Percentiles rank a stretch among this genome's conserved stretches.
Evolutionary conservation across 2,888 invertebrate genomes (phyloP).

Genomic region (Labia minor): DNA sequence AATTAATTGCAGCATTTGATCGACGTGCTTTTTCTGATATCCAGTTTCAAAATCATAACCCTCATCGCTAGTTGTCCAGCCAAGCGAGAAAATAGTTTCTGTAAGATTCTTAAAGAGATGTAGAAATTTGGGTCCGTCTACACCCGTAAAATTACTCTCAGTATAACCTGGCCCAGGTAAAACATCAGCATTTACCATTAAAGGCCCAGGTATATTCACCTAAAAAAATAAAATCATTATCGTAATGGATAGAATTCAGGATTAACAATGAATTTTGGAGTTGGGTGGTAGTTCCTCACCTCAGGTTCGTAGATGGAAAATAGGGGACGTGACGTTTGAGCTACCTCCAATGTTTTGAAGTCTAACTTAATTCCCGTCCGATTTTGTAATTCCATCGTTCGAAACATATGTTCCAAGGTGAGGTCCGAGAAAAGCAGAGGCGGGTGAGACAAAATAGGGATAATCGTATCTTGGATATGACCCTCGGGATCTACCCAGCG

Average conservation of each 20-base stretch:
- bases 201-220: conserved; percentile 49
- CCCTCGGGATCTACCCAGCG: conserved; percentile 32
- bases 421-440: conserved; percentile 62
- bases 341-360: conserved; percentile 70
- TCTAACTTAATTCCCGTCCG: conserved; percentile 75
- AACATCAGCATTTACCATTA: conserved; percentile 86
- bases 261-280: too few relatives aligned
- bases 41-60: conserved; percentile 39
- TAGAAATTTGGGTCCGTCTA: conserved; percentile 56
- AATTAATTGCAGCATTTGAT: conserved; percentile 49
- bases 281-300: too few relatives aligned
- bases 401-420: conserved; percentile 59
- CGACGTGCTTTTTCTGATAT: conserved; percentile 53
- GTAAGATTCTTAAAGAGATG: conserved; percentile 45
- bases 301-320: conserved; percentile 35
- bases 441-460: conserved; percentile 82
- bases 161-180: conserved; percentile 60
- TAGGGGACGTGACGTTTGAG: background rate
- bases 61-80: conserved; percentile 67
- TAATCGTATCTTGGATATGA: conserved; percentile 37
- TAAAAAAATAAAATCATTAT: conserved; percentile 35
- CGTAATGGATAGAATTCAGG: too few relatives aligned
- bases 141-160: conserved; percentile 41
- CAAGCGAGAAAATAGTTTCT: conserved; percentile 60
- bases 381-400: conserved; percentile 41